phyloP scores from a whole-genome alignment of 2,113 vertebrate genomes.

The Lasiurus borealis region DNA sequence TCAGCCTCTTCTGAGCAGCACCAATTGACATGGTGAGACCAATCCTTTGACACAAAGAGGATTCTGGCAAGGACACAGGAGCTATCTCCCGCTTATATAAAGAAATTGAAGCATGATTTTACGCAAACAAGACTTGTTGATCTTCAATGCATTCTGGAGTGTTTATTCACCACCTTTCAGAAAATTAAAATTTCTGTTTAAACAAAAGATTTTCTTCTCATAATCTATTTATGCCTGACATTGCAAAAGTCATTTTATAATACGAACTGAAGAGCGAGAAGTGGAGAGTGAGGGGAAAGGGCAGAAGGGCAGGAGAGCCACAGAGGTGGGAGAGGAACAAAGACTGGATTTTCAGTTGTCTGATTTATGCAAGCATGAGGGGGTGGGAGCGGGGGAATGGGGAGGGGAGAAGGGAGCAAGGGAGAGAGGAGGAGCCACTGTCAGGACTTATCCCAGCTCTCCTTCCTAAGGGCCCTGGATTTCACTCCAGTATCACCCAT shows the following conservation, averaged over 20 bases:
- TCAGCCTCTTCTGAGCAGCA: too few relatives aligned
- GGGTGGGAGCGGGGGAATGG: neutral
- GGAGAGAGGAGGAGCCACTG: neutral
- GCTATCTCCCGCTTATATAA: neutral
- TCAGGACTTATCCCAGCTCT: accelerated
- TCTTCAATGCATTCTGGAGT: constrained; percentile 4
- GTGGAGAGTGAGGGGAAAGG: neutral
- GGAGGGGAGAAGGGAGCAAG: accelerated
- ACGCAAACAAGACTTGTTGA: constrained; percentile 59
- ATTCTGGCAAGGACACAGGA: neutral
- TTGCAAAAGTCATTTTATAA: constrained; percentile 61
- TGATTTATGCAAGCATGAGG: neutral
- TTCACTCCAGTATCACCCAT: accelerated
- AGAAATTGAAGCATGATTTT: constrained; percentile 24
- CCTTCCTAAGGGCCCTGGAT: neutral
- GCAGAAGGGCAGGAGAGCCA: neutral
- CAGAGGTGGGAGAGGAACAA: neutral
- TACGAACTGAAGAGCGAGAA: neutral
- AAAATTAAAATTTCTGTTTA: constrained; percentile 81
- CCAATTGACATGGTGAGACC: accelerated
- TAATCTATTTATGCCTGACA: constrained; percentile 78
- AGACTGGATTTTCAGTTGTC: neutral
- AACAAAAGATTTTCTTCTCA: constrained; percentile 79
- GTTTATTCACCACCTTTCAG: constrained; percentile 63
- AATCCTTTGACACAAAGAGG: neutral